These are phyloP conservation scores for Allobates femoralis DNA, from an alignment of 2,797 vertebrate genomes.

Conservation along the genomic window DNA sequence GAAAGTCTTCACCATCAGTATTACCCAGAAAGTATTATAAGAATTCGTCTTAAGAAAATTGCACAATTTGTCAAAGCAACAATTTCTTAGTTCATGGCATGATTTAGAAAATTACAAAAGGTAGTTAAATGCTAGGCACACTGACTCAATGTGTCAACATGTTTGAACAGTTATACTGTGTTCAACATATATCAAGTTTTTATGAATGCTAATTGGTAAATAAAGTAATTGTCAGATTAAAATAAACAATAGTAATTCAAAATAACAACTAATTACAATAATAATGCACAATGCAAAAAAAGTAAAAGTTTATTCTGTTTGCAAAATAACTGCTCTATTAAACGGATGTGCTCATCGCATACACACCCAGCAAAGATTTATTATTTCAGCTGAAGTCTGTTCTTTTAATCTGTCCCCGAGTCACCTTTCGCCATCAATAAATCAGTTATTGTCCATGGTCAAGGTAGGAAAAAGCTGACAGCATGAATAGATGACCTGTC, in stretches of 20 bases:
- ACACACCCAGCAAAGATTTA: slow-evolving; percentile 41
- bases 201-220: no score
- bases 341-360: slow-evolving; percentile 26
- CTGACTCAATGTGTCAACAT: no score
- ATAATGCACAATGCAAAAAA: neutral
- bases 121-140: no score
- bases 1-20: no score
- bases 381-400: slow-evolving; percentile 55
- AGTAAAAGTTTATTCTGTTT: neutral
- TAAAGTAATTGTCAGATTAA: no score
- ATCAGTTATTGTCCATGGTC: slow-evolving; percentile 58
- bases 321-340: neutral
- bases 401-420: slow-evolving; percentile 53
- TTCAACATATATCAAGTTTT: no score
- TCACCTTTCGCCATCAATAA: slow-evolving; percentile 60
- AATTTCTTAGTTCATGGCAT: no score
- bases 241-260: neutral
- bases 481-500: slow-evolving; percentile 53
- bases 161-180: no score
- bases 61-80: no score
- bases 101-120: no score
- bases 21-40: no score
- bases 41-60: no score
- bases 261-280: neutral
- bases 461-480: slow-evolving; percentile 55